These are phyloP conservation scores for Smutsia temminckii DNA, from an alignment of 2,797 vertebrate genomes.

Conservation along the genomic window DNA sequence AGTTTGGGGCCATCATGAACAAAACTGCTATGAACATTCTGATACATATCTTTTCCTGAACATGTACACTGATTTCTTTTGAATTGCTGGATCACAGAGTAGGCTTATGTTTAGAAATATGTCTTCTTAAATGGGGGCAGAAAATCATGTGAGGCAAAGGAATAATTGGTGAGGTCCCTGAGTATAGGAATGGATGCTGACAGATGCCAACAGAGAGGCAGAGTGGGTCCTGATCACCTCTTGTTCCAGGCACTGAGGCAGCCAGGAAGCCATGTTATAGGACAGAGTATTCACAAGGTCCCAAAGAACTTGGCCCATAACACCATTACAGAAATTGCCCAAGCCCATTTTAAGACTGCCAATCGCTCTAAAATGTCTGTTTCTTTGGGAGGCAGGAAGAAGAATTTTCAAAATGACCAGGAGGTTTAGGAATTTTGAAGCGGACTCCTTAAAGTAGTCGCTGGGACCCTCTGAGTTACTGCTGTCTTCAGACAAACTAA, in stretches of 20 bases:
- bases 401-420: background rate
- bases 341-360: background rate
- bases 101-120: background rate
- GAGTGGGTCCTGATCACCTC: background rate
- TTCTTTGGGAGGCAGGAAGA: constrained; percentile 22
- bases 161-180: background rate
- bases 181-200: background rate
- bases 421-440: constrained; percentile 20
- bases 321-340: background rate
- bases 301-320: background rate
- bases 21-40: background rate
- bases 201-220: background rate
- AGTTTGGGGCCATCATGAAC: background rate
- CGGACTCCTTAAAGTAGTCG: background rate
- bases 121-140: background rate
- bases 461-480: background rate
- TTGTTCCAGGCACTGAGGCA: background rate
- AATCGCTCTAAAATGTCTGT: background rate
- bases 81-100: background rate
- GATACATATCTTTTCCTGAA: background rate
- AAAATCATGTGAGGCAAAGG: background rate
- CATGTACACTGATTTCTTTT: background rate
- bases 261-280: background rate
- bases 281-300: background rate
- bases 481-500: background rate